Base-by-base conservation (phyloP, 1,140 invertebrate species). In the Ostrea denselamellosa region DNA sequence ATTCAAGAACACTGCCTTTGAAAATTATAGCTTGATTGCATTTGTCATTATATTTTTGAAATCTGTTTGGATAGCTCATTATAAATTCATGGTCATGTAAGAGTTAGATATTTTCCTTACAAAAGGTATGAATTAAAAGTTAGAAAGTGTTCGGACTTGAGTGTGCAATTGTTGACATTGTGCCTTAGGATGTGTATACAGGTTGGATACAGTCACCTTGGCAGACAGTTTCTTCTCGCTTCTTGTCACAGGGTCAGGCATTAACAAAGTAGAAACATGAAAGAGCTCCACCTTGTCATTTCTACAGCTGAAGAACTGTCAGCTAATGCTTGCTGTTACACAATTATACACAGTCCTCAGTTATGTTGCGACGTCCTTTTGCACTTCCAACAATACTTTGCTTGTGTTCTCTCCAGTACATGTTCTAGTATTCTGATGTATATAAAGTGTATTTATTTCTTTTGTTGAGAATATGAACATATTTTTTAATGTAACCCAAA, bases 131-230 rank as follows among this genome's bases (percentile, higher is more conserved):
- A 4, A 77, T 28, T 77, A 14, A 77, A 77, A 34, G 28, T 77
- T 34, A 28, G 68, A 34, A 77, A 34, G 68, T 77, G 12, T 25
- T 77, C 25, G 9, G 68, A 28, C 25, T 25, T 28, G 10, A 28
- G 68, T 77, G 68, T 77, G 68, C 68, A 77, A 28, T 77, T 28
- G 68, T 77, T 77, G 22, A 77, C 25, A 77, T 34, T 77, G 68
- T 77, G 68, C 68, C 68, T 77, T 44, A 77, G 68, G 68, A 77
- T 28, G 68, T 44, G 68, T 77, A 28, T 28, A 34, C 68, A 77
- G 14, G 28, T 77, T 77, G 17, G 12, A 28, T 77, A 77, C 68
- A 77, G 10, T 17, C 68, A 77, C 68, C 68, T 34, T 77, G 28
- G 68, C 68, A 77, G 68, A 25, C 68, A 25, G 25, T 77, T 77